Percentiles rank a stretch among this genome's conserved stretches.
Evolutionary conservation across 2,113 vertebrate species (phyloP).

Genomic region (Cranoglanis bouderius): DNA sequence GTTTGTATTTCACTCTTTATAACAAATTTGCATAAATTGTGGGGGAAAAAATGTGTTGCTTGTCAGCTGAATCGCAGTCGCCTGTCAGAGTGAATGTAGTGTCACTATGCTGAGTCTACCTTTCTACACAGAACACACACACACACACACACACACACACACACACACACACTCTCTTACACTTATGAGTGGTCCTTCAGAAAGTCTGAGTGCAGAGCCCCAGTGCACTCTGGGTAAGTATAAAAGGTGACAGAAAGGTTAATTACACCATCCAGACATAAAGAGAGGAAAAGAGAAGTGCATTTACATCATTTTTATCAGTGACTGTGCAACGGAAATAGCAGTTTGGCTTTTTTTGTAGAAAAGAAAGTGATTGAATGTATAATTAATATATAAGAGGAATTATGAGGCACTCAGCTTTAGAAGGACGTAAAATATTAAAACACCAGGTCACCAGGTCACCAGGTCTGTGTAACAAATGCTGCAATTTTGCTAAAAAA

Average conservation of each 20-base stretch:
- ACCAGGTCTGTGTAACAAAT: too few species aligned
- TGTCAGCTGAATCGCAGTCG: neutral
- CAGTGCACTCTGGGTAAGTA: conserved; percentile 14
- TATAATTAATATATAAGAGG: neutral
- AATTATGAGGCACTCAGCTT: neutral
- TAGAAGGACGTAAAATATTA: neutral
- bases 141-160: neutral
- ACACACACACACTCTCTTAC: neutral
- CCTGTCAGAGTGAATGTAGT: neutral
- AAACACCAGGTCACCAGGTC: neutral
- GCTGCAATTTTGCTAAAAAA: too few species aligned
- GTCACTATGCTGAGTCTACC: neutral
- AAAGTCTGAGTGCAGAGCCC: neutral
- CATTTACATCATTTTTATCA: neutral
- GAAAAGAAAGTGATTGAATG: neutral
- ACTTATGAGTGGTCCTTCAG: neutral
- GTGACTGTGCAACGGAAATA: neutral
- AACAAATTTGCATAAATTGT: conserved; percentile 3
- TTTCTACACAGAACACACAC: neutral
- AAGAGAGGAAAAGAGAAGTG: neutral
- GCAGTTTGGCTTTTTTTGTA: neutral
- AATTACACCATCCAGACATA: conserved; percentile 2
- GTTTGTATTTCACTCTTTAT: neutral
- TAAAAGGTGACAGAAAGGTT: conserved; percentile 1
- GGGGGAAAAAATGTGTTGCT: neutral